A percentile compares a stretch with the other conserved stretches of the same genome.
phyloP scores from a whole-genome alignment of 2,888 invertebrate species.

The Phyto melanocephala region DNA sequence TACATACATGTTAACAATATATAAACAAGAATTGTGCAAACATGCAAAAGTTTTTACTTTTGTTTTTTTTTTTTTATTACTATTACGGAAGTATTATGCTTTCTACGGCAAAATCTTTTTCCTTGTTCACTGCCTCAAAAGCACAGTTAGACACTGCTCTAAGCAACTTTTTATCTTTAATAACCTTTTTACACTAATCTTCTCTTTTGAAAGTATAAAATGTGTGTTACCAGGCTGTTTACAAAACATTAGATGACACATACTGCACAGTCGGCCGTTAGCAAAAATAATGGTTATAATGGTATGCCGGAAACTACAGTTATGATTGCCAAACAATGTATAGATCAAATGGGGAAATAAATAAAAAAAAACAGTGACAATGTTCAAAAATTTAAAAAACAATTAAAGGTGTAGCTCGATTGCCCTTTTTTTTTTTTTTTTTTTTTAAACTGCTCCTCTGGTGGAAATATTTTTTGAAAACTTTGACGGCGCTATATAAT shows the following conservation, averaged over 20 bases:
- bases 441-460: too few relatives aligned
- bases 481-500: too few relatives aligned
- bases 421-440: too few relatives aligned
- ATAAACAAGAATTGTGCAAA: not conserved
- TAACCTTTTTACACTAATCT: not conserved
- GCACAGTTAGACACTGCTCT: not conserved
- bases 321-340: too few relatives aligned
- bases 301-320: too few relatives aligned
- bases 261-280: not conserved
- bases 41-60: not conserved
- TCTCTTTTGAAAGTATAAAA: not conserved
- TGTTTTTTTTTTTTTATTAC: slow-evolving; percentile 9
- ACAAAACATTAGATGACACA: not conserved
- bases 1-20: not conserved
- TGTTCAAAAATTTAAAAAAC: too few relatives aligned
- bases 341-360: too few relatives aligned
- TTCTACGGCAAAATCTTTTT: slow-evolving; percentile 21
- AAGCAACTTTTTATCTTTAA: not conserved
- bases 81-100: slow-evolving; percentile 33
- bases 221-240: slow-evolving; percentile 4
- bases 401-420: too few relatives aligned
- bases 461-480: too few relatives aligned
- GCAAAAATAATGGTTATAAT: too few relatives aligned
- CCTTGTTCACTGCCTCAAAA: not conserved
- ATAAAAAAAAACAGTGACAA: too few relatives aligned